These are phyloP conservation scores for Theretra japonica DNA, from an alignment of 2,888 invertebrate genomes.

Conservation along the genomic window DNA sequence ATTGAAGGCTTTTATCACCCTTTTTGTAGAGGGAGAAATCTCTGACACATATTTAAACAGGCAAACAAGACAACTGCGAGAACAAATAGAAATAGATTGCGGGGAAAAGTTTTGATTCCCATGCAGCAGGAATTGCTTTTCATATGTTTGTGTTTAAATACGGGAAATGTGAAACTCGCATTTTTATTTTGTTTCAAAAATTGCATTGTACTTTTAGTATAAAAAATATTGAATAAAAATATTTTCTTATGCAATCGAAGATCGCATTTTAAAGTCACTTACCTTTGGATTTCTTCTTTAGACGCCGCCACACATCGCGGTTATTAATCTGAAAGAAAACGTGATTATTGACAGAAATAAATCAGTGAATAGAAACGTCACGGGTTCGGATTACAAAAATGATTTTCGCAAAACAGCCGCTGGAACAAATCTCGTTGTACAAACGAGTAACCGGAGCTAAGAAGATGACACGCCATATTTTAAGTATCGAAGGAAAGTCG, in stretches of 20 bases:
- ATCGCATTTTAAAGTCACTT: neutral
- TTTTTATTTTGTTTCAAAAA: neutral
- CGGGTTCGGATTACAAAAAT: conserved; percentile 53
- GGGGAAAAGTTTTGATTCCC: conserved; percentile 51
- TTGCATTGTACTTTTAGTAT: neutral
- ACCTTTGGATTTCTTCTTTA: neutral
- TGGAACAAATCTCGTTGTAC: conserved; percentile 64
- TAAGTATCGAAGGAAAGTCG: conserved; percentile 74
- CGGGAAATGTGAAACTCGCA: neutral
- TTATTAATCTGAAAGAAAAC: neutral
- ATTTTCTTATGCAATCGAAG: neutral
- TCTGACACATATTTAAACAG: conserved; percentile 82
- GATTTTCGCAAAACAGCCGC: conserved; percentile 57
- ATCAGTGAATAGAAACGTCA: neutral
- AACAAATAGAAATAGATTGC: conserved; percentile 67
- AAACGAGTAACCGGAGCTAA: conserved; percentile 72
- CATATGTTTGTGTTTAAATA: neutral
- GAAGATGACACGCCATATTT: conserved; percentile 78
- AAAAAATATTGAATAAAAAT: neutral
- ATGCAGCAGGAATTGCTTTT: conserved; percentile 29
- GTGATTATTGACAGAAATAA: neutral
- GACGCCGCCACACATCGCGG: neutral
- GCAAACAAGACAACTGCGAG: conserved; percentile 71
- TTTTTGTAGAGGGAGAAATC: conserved; percentile 77
- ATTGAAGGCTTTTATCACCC: conserved; percentile 82